Percentiles rank a stretch among this genome's conserved stretches.
These are phyloP conservation scores for Lasioglossum baleicum DNA, from an alignment of 1,140 invertebrate genomes.

Conservation along the genomic window DNA sequence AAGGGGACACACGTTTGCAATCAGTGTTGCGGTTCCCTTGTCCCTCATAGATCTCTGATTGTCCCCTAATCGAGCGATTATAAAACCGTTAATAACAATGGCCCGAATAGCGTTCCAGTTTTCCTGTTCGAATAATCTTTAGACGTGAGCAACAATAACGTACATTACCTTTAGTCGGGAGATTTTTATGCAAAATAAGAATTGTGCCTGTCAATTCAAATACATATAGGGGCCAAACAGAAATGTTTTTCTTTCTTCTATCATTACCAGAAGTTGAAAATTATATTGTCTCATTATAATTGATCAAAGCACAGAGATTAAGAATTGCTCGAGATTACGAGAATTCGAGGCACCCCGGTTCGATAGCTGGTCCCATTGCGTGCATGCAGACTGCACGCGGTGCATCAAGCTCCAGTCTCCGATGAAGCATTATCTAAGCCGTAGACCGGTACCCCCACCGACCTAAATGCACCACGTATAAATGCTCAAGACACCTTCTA, in stretches of 20 bases:
- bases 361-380: neutral
- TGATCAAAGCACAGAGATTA: too few relatives aligned
- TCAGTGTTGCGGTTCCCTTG: neutral
- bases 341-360: neutral
- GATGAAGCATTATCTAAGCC: conserved; percentile 58
- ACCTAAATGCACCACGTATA: conserved; percentile 78
- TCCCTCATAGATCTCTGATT: neutral
- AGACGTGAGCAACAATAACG: too few relatives aligned
- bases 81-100: neutral
- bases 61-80: neutral
- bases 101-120: neutral
- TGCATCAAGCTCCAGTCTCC: conserved; percentile 46
- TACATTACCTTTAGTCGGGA: too few relatives aligned
- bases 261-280: too few relatives aligned
- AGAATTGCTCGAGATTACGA: too few relatives aligned
- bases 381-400: too few relatives aligned
- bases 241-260: too few relatives aligned
- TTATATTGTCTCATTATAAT: too few relatives aligned
- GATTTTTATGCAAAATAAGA: too few relatives aligned
- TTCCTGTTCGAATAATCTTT: too few relatives aligned
- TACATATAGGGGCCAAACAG: too few relatives aligned
- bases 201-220: too few relatives aligned
- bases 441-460: conserved; percentile 76
- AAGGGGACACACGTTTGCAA: neutral
- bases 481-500: conserved; percentile 77